Evolutionary conservation across 1,140 invertebrate species (phyloP).

Genomic region (Scylla paramamosain): DNA sequence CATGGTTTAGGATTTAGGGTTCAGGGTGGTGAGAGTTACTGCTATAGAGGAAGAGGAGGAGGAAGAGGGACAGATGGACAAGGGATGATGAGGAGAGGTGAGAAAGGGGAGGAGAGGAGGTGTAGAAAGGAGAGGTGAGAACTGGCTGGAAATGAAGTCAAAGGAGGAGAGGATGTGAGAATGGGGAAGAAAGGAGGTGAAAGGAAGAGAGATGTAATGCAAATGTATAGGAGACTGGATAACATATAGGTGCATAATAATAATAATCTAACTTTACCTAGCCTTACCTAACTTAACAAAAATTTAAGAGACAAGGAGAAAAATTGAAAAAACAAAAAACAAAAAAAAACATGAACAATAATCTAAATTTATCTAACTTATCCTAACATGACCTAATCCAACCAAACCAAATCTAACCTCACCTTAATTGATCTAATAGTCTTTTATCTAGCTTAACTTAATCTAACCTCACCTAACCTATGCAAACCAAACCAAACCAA

Average conservation of each 20-base stretch:
- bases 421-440: too few relatives aligned
- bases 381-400: too few relatives aligned
- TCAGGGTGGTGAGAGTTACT: too few relatives aligned
- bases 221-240: neutral
- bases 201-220: neutral
- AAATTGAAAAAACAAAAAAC: too few relatives aligned
- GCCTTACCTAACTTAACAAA: neutral
- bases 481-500: too few relatives aligned
- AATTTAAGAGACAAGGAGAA: too few relatives aligned
- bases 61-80: neutral
- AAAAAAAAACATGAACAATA: conserved; percentile 74
- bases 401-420: too few relatives aligned
- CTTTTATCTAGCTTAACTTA: too few relatives aligned
- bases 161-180: neutral
- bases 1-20: too few relatives aligned
- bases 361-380: too few relatives aligned
- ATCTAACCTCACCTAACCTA: too few relatives aligned
- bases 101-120: neutral
- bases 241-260: neutral
- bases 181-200: neutral
- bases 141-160: neutral
- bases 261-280: too few relatives aligned
- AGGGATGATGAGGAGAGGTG: neutral
- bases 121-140: neutral
- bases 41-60: neutral